Conservation (phyloP, 2,113 vertebrate genomes). For the Corythaixoides concolor region DNA sequence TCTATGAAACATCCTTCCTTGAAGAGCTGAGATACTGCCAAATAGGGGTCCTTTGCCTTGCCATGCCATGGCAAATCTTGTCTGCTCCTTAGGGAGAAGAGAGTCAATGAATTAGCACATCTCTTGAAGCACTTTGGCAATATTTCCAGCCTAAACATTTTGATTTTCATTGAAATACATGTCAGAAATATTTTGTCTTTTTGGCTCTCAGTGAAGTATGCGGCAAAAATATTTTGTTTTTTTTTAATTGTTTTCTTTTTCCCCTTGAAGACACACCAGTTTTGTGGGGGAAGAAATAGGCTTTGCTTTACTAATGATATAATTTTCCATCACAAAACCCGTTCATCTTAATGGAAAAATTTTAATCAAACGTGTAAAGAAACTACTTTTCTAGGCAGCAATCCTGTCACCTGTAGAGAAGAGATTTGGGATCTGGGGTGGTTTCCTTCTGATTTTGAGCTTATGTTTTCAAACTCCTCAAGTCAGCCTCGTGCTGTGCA, state of each 20-base stretch:
- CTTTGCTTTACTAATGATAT: background rate
- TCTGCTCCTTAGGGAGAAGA: background rate
- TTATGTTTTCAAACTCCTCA: background rate
- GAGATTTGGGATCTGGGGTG: background rate
- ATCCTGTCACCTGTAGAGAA: background rate
- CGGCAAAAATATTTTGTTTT: background rate
- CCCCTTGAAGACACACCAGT: background rate
- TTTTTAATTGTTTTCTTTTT: background rate
- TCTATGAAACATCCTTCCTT: background rate
- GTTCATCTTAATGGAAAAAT: background rate
- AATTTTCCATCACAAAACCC: background rate
- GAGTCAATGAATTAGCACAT: background rate
- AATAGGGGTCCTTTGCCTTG: background rate
- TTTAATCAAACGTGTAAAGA: background rate
- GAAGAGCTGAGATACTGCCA: background rate
- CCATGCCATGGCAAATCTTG: background rate
- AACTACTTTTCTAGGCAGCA: background rate
- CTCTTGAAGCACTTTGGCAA: background rate
- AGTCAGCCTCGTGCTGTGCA: background rate
- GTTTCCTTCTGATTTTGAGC: conserved; percentile 28
- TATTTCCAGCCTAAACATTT: background rate
- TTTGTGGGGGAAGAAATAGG: background rate
- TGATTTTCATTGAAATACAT: background rate
- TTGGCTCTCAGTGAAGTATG: background rate
- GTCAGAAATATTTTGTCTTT: background rate